Conservation (phyloP, 2,797 vertebrate species). For the Notolabrus celidotus region DNA sequence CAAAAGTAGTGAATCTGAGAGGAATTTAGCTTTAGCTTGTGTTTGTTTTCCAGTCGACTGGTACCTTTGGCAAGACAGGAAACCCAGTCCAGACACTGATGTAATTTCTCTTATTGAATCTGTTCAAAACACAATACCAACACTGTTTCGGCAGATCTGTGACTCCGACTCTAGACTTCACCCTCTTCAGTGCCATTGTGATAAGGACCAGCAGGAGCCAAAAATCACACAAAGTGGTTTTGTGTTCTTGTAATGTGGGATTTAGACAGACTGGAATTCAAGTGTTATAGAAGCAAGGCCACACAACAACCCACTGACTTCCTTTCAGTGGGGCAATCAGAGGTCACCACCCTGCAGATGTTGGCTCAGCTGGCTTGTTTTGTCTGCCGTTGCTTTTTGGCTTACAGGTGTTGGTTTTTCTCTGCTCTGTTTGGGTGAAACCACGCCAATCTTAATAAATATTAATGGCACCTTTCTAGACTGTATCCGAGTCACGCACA, state of each 20-base stretch:
- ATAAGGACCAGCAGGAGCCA: constrained; percentile 72
- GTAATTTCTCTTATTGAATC: constrained; percentile 72
- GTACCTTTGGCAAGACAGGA: constrained; percentile 57
- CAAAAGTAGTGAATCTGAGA: constrained; percentile 55
- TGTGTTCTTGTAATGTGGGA: constrained; percentile 68
- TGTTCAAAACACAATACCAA: constrained; percentile 68
- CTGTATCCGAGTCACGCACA: constrained; percentile 20
- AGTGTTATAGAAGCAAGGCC: constrained; percentile 49
- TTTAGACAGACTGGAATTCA: constrained; percentile 58
- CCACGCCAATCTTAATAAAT: constrained; percentile 29
- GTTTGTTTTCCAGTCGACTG: constrained; percentile 51
- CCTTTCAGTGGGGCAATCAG: constrained; percentile 47
- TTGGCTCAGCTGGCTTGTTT: constrained; percentile 27
- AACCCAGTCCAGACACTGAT: constrained; percentile 73
- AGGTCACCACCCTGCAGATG: constrained; percentile 71
- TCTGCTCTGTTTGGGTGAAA: constrained; percentile 27
- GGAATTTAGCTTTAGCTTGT: constrained; percentile 35
- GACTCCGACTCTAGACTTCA: constrained; percentile 43
- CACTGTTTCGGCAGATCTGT: constrained; percentile 65
- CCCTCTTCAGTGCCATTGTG: constrained; percentile 47
- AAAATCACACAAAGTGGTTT: constrained; percentile 75
- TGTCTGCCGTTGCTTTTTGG: constrained; percentile 38
- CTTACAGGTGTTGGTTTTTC: constrained; percentile 55
- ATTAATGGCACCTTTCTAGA: constrained; percentile 20
- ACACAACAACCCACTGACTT: constrained; percentile 66